A percentile compares a stretch with the other conserved stretches of the same genome.
These are phyloP conservation scores for Thunnus albacares DNA, from an alignment of 2,797 vertebrate species.

Conservation along the genomic window DNA sequence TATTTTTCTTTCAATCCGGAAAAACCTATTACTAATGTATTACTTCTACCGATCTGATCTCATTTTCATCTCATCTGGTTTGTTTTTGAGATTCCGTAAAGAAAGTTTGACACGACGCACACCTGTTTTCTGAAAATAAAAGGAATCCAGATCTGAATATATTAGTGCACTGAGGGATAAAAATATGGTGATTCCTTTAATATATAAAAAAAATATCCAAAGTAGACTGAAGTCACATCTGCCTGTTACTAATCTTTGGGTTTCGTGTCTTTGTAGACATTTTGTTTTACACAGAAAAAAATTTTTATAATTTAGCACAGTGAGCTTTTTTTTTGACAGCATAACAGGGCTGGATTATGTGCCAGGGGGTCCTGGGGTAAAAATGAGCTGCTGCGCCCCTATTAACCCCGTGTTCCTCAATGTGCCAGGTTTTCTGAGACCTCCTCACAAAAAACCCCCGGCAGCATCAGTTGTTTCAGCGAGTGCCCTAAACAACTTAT, in stretches of 20 bases:
- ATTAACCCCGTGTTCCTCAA: not conserved
- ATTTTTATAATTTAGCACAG: not conserved
- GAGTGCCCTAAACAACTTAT: too few species aligned
- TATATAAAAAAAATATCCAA: too few species aligned
- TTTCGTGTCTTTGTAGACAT: not conserved
- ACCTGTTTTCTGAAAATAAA: not conserved
- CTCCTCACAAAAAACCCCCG: too few species aligned
- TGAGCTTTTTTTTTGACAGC: not conserved
- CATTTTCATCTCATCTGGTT: slow-evolving; percentile 20
- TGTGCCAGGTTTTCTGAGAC: not conserved
- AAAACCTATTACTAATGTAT: slow-evolving; percentile 6
- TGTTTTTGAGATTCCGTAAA: not conserved
- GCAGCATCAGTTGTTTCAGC: too few species aligned
- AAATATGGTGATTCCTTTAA: not conserved
- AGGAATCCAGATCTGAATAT: not conserved
- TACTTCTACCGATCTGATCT: slow-evolving; percentile 9
- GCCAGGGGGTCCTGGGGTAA: not conserved
- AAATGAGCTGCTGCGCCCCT: not conserved
- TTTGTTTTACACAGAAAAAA: not conserved
- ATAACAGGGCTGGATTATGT: not conserved
- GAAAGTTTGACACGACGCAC: not conserved
- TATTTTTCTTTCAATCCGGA: slow-evolving; percentile 25
- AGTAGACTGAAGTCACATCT: not conserved
- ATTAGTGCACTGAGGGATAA: not conserved
- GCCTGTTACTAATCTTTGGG: not conserved